phyloP scores from a whole-genome alignment of 2,113 vertebrate species.

The Aldabrachelys gigantea region DNA sequence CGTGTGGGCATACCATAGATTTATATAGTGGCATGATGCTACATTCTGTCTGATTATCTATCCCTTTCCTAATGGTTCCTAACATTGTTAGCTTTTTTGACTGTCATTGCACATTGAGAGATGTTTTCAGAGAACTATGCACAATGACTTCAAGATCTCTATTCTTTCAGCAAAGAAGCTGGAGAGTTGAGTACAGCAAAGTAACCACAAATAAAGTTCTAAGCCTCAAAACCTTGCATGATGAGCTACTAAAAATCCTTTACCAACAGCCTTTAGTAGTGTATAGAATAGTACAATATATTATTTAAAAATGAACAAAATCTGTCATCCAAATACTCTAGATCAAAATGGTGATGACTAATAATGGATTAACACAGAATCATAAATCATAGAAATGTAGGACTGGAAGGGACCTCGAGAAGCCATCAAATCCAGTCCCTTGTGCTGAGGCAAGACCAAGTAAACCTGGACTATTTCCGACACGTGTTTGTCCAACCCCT shows the following conservation, averaged over 20 bases:
- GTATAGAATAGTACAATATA: conserved; percentile 11
- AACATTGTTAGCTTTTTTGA: neutral
- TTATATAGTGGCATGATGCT: neutral
- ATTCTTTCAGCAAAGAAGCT: neutral
- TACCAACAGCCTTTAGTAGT: conserved; percentile 36
- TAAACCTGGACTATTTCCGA: neutral
- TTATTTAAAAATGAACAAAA: neutral
- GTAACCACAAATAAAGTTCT: conserved; percentile 14
- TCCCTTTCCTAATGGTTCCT: neutral
- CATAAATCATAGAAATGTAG: neutral
- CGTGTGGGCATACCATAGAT: neutral
- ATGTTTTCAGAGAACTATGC: neutral
- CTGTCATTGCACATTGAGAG: neutral
- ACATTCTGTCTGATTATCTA: neutral
- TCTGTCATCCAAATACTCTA: neutral
- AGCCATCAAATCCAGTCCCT: neutral
- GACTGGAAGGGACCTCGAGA: neutral
- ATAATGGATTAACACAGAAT: neutral
- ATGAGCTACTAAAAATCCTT: neutral
- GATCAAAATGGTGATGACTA: neutral
- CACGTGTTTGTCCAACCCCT: neutral
- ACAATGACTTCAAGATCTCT: neutral
- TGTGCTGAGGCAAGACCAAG: neutral
- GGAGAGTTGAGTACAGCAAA: neutral
- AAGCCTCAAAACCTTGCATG: neutral